Evolutionary conservation across 2,888 invertebrate species (phyloP).

Genomic region (Mythimna impura): DNA sequence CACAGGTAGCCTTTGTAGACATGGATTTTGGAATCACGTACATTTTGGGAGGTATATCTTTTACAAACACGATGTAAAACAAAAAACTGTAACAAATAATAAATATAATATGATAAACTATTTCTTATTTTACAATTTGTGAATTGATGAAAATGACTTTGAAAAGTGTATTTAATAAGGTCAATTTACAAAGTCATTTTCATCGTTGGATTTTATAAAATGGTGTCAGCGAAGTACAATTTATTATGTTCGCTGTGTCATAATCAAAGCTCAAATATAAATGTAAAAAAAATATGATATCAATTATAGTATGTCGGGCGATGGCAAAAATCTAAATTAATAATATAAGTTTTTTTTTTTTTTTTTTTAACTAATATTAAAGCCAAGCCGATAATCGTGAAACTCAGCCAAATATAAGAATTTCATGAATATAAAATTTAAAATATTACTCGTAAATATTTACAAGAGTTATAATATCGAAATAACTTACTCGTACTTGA

Average conservation of each 20-base stretch:
- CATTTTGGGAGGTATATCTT: neutral
- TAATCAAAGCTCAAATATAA: too few species aligned
- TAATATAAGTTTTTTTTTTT: too few species aligned
- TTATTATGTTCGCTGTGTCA: too few species aligned
- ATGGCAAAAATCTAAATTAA: too few species aligned
- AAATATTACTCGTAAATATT: neutral
- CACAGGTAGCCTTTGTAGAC: neutral
- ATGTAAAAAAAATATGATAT: constrained; percentile 32
- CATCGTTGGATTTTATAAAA: neutral
- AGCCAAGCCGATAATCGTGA: too few species aligned
- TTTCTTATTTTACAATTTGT: neutral
- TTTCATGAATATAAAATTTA: too few species aligned
- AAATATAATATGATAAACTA: neutral
- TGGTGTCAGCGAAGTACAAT: too few species aligned
- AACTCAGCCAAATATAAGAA: too few species aligned
- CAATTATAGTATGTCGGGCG: too few species aligned
- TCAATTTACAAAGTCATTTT: neutral
- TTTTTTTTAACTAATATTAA: too few species aligned
- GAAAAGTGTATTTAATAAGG: neutral
- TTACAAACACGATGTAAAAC: neutral
- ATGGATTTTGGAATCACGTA: constrained; percentile 6
- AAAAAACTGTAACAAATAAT: neutral
- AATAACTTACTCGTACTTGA: constrained; percentile 10
- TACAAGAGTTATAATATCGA: neutral
- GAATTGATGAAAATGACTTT: neutral